A percentile compares a stretch with the other conserved stretches of the same genome.
Evolutionary conservation across 2,888 invertebrate genomes (phyloP).

Genomic region (Hydraecia micacea): DNA sequence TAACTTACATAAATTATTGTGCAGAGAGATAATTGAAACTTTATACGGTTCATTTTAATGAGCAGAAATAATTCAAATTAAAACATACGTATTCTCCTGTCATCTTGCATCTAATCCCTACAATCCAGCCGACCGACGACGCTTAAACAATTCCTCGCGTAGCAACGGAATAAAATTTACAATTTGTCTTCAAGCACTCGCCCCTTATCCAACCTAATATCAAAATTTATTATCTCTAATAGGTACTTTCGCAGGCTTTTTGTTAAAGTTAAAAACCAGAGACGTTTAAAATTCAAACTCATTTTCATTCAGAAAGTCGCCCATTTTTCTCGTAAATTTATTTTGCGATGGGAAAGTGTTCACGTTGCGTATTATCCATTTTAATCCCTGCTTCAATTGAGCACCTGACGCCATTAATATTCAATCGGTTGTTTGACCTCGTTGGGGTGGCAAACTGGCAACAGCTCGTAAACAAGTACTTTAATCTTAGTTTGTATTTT

Average conservation of each 20-base stretch:
- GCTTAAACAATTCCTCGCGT: slow-evolving; percentile 23
- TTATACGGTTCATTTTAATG: slow-evolving; percentile 25
- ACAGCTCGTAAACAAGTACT: slow-evolving; percentile 41
- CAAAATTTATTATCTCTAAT: slow-evolving; percentile 58
- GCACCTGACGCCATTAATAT: slow-evolving; percentile 58
- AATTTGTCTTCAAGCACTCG: slow-evolving; percentile 60
- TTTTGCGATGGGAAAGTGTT: slow-evolving; percentile 50
- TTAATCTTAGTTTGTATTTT: slow-evolving; percentile 40
- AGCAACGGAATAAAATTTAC: slow-evolving; percentile 44
- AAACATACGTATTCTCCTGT: slow-evolving; percentile 29
- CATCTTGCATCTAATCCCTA: slow-evolving; percentile 27
- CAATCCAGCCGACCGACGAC: slow-evolving; percentile 13
- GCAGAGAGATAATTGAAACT: slow-evolving; percentile 28
- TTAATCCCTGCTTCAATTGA: slow-evolving; percentile 51
- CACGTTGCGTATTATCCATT: slow-evolving; percentile 50
- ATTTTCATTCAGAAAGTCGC: slow-evolving; percentile 59
- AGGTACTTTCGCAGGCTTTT: slow-evolving; percentile 52
- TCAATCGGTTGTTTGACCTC: slow-evolving; percentile 62
- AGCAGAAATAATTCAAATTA: slow-evolving; percentile 9
- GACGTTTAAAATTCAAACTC: slow-evolving; percentile 53
- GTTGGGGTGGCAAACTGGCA: slow-evolving; percentile 28
- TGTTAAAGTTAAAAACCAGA: slow-evolving; percentile 59
- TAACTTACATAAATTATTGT: not conserved
- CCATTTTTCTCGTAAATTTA: slow-evolving; percentile 51
- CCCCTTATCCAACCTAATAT: slow-evolving; percentile 49